Evolutionary conservation across 2,797 vertebrate genomes (phyloP), one percentile per base, ranked within the genome.

Genomic region (Eospalax fontanierii): DNA sequence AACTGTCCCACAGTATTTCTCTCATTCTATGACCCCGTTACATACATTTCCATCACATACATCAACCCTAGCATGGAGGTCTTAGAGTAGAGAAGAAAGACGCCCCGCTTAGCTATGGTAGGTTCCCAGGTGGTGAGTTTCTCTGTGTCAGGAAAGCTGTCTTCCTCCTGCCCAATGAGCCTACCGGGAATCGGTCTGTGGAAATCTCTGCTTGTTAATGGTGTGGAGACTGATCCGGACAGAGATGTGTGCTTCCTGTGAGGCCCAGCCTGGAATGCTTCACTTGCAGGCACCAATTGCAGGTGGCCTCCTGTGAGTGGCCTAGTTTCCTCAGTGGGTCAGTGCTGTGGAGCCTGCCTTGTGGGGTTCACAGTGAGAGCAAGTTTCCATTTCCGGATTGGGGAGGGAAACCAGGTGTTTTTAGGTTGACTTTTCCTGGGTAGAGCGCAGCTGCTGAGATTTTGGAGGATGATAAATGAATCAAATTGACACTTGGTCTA

Each of bases 291-390:
- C 50, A 10, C 93, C 91, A 74, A 54, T 92, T 65, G 12, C 80
- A 50, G 90, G 38, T 33, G 22, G 65, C 54, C n/a, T 90, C 86
- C 28, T 3, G 22, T 10, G 26, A 81, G 89, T 2, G 91, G 87
- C 96, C 96, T 96, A 96, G 24, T 97, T 97, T 94, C 89, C 89
- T 96, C 87, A 87, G 84, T 95, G 95, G 96, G 95, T 97, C 97
- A 96, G 76, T 21, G 74, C 73, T 6, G 63, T 15, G 50, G 78
- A 54, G 92, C 65, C 40, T 73, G 40, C 70, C 83, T 80, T 54
- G 79, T 61, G 46, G 76, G 61, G 16, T 86, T 96, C 84, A 63
- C 1, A 0, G 43, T 35, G 54, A 71, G 35, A 84, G 73, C 35
- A 66, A 70, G 28, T 94, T 90, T 84, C 68, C 61, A 74, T 73